These are phyloP conservation scores for Ectobius pallidus DNA, from an alignment of 2,888 invertebrate genomes.

Conservation along the genomic window DNA sequence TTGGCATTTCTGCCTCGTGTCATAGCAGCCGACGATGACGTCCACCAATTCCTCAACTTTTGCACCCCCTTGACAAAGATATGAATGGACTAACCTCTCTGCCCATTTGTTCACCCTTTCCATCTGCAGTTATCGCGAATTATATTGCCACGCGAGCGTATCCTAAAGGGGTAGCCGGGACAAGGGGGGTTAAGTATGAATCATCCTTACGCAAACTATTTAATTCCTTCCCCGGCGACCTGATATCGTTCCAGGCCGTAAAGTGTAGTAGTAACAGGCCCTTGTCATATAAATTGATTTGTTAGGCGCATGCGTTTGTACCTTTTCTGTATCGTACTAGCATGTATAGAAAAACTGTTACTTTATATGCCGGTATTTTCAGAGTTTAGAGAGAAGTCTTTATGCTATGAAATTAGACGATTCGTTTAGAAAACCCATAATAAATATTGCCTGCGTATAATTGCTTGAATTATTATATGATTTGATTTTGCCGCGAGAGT, in stretches of 20 bases:
- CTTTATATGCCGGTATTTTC: too few relatives aligned
- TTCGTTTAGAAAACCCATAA: too few relatives aligned
- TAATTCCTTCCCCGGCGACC: neutral
- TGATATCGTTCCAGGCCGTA: neutral
- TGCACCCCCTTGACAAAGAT: constrained; percentile 1
- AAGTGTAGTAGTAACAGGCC: neutral
- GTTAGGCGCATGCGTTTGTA: neutral
- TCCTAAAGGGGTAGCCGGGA: neutral
- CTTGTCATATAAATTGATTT: constrained; percentile 12
- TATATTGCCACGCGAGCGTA: neutral
- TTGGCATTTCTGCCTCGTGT: neutral
- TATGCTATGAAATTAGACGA: too few relatives aligned
- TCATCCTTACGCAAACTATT: neutral
- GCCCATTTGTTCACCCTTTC: neutral
- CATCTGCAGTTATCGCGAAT: neutral
- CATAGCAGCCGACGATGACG: too few relatives aligned
- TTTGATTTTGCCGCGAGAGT: too few relatives aligned
- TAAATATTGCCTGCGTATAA: too few relatives aligned
- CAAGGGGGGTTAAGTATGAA: neutral
- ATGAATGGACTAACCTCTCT: constrained; percentile 7
- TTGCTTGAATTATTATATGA: too few relatives aligned
- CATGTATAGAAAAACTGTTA: too few relatives aligned
- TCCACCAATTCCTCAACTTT: neutral
- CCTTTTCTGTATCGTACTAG: constrained; percentile 8
- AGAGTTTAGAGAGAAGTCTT: too few relatives aligned